A percentile compares a stretch with the other conserved stretches of the same genome.
These are phyloP conservation scores for Coregonus ussuriensis DNA, from an alignment of 2,797 vertebrate genomes.

Conservation along the genomic window DNA sequence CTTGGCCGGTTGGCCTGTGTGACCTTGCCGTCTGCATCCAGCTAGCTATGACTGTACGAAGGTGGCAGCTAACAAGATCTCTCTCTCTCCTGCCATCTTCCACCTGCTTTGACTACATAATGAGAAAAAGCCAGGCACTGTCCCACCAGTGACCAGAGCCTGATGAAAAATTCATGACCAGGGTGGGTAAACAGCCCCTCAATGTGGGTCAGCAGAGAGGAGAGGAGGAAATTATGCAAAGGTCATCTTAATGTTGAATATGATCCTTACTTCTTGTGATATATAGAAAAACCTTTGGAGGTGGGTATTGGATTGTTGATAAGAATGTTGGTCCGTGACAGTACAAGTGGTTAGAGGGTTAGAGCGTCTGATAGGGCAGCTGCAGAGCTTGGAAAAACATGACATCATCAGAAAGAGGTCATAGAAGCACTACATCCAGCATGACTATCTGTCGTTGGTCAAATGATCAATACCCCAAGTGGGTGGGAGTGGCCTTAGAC, in stretches of 20 bases:
- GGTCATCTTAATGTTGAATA: slow-evolving; percentile 38
- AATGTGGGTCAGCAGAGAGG: slow-evolving; percentile 41
- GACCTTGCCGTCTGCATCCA: slow-evolving; percentile 9
- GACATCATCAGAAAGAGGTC: background rate
- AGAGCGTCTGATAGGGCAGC: background rate
- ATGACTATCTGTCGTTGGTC: background rate
- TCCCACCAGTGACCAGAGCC: slow-evolving; percentile 52
- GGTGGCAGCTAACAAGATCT: background rate
- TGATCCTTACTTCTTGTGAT: slow-evolving; percentile 13
- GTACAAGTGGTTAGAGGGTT: no score
- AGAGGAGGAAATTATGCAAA: background rate
- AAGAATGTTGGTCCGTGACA: background rate
- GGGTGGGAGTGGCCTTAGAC: background rate
- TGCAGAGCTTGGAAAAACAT: background rate
- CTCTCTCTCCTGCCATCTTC: slow-evolving; percentile 13
- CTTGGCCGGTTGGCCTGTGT: background rate
- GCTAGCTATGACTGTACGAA: slow-evolving; percentile 11
- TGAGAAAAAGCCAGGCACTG: slow-evolving; percentile 45
- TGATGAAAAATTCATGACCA: slow-evolving; percentile 64
- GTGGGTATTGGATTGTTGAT: slow-evolving; percentile 35
- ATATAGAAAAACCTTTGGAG: slow-evolving; percentile 24
- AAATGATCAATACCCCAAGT: background rate
- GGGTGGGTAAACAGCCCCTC: slow-evolving; percentile 54
- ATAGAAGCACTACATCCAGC: background rate
- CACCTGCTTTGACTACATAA: slow-evolving; percentile 46